Evolutionary conservation across 2,113 vertebrate genomes (phyloP).

Genomic region (Copsychus sechellarum): DNA sequence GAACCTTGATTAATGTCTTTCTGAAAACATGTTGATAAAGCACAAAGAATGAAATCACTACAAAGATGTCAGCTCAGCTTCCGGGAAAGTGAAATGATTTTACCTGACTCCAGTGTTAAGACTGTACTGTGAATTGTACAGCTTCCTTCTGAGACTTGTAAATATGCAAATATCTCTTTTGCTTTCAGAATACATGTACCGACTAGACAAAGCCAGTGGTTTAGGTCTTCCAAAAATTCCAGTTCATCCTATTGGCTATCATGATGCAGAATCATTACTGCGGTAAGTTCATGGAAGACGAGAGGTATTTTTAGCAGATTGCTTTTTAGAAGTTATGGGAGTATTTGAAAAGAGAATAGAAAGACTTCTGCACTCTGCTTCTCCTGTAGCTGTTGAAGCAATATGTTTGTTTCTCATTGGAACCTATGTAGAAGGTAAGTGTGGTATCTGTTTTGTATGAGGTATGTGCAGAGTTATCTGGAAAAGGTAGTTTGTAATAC

Average conservation of each 20-base stretch:
- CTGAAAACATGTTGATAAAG: not conserved
- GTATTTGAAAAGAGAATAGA: not conserved
- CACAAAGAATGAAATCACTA: not conserved
- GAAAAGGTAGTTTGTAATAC: not conserved
- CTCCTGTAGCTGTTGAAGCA: not conserved
- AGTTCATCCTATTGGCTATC: constrained; percentile 91
- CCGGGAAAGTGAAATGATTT: not conserved
- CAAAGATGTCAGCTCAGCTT: not conserved
- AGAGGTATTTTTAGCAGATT: not conserved
- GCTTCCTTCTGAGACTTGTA: not conserved
- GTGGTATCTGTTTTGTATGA: fast-evolving
- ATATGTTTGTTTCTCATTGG: not conserved
- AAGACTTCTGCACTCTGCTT: not conserved
- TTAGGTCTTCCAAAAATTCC: constrained; percentile 90
- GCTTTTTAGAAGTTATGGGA: not conserved
- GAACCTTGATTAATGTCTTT: not conserved
- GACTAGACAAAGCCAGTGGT: constrained; percentile 73
- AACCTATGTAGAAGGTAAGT: not conserved
- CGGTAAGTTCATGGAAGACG: constrained; percentile 72
- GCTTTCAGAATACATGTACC: constrained; percentile 84
- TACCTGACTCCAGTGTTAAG: not conserved
- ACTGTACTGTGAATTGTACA: not conserved
- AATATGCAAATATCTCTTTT: not conserved
- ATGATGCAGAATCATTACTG: constrained; percentile 83
- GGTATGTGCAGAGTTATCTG: not conserved